These are phyloP conservation scores for Xerus inauris DNA, from an alignment of 2,113 vertebrate genomes.

Conservation along the genomic window DNA sequence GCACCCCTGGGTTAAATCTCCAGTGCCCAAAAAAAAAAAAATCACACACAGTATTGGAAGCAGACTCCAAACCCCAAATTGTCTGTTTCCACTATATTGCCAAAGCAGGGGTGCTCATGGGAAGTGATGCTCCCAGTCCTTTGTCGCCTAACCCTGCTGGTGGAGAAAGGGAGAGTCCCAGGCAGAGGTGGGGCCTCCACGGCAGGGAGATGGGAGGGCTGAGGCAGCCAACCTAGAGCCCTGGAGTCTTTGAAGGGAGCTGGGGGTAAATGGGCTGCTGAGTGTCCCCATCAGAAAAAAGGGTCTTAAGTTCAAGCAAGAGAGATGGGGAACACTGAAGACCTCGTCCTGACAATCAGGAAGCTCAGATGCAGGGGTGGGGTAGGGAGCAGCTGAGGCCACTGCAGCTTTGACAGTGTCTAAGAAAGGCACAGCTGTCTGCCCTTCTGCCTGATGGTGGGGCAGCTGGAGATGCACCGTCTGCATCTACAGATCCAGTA, in stretches of 20 bases:
- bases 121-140: too few species aligned
- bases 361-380: neutral
- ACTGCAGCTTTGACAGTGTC: neutral
- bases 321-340: neutral
- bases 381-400: fast-evolving
- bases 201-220: neutral
- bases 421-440: neutral
- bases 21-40: neutral
- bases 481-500: neutral
- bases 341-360: neutral
- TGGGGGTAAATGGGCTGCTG: neutral
- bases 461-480: neutral
- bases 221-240: neutral
- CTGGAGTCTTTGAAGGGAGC: neutral
- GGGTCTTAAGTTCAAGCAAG: neutral
- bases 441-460: neutral
- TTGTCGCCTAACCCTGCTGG: fast-evolving
- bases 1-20: too few species aligned
- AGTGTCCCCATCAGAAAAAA: neutral
- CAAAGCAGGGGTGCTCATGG: neutral
- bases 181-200: neutral
- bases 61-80: neutral
- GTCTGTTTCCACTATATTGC: neutral
- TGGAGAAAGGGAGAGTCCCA: neutral
- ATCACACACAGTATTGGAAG: neutral